These are phyloP conservation scores for Potamilus streckersoni DNA, from an alignment of 1,140 invertebrate genomes.

Conservation along the genomic window DNA sequence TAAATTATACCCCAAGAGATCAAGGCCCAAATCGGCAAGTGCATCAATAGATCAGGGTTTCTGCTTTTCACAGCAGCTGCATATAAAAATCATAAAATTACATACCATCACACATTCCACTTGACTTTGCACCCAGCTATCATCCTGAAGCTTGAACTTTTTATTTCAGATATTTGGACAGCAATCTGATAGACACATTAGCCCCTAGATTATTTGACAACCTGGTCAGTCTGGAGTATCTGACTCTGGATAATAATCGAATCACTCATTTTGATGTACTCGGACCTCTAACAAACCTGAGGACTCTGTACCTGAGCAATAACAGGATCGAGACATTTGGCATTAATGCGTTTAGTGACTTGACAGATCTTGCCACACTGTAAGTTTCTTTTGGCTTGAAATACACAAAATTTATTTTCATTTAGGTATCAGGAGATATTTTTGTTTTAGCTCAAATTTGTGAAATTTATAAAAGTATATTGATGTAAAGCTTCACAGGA, in stretches of 20 bases:
- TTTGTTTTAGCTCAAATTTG: too few relatives aligned
- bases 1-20: too few relatives aligned
- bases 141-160: not conserved
- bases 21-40: too few relatives aligned
- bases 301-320: constrained; percentile 6
- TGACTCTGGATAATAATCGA: constrained; percentile 14
- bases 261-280: constrained; percentile 17
- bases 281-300: constrained; percentile 5
- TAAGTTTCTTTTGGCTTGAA: constrained; percentile 4
- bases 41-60: too few relatives aligned
- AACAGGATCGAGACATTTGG: constrained; percentile 23
- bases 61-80: too few relatives aligned
- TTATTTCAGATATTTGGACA: constrained; percentile 9
- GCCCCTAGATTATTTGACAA: constrained; percentile 7
- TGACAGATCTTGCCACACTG: constrained; percentile 12
- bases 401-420: too few relatives aligned
- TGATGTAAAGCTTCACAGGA: too few relatives aligned
- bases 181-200: constrained; percentile 5
- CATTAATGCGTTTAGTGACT: constrained; percentile 2
- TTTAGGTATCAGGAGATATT: too few relatives aligned
- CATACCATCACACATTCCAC: too few relatives aligned
- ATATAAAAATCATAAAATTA: too few relatives aligned
- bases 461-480: too few relatives aligned
- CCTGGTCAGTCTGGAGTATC: constrained; percentile 1
- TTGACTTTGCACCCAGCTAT: too few relatives aligned